Evolutionary conservation across 2,888 invertebrate species (phyloP).

Genomic region (Belgica antarctica): DNA sequence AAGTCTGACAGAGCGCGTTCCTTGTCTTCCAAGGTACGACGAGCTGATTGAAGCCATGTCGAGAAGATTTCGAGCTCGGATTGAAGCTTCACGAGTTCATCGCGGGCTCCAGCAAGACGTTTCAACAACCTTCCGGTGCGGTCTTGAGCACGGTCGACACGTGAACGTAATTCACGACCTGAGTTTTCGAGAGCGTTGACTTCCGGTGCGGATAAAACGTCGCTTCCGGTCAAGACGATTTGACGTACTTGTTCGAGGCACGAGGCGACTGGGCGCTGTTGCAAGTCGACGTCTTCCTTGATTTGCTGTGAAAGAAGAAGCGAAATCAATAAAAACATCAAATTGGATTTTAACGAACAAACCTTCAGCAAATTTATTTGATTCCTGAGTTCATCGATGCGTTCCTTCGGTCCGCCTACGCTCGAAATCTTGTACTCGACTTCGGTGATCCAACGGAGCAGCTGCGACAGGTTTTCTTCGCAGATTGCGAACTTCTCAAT

Average conservation of each 20-base stretch:
- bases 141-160: constrained; percentile 78
- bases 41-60: constrained; percentile 79
- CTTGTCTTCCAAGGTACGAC: constrained; percentile 77
- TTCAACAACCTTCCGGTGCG: constrained; percentile 76
- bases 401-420: constrained; percentile 83
- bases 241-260: constrained; percentile 88
- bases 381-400: constrained; percentile 79
- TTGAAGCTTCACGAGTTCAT: constrained; percentile 82
- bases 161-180: constrained; percentile 76
- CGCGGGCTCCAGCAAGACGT: constrained; percentile 73
- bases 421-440: constrained; percentile 80
- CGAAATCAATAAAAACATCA: neutral
- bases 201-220: constrained; percentile 89
- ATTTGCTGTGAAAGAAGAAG: constrained; percentile 63
- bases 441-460: constrained; percentile 82
- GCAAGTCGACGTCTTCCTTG: constrained; percentile 84
- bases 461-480: constrained; percentile 79
- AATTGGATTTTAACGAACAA: constrained; percentile 45
- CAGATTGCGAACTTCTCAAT: constrained; percentile 91
- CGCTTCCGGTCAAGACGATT: constrained; percentile 83
- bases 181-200: constrained; percentile 83
- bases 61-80: constrained; percentile 79
- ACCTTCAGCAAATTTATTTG: constrained; percentile 88
- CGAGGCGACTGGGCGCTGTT: constrained; percentile 77
- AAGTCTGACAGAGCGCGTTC: constrained; percentile 78